phyloP scores from a whole-genome alignment of 2,888 invertebrate species.

The Scaptomyza cyrtandrae region DNA sequence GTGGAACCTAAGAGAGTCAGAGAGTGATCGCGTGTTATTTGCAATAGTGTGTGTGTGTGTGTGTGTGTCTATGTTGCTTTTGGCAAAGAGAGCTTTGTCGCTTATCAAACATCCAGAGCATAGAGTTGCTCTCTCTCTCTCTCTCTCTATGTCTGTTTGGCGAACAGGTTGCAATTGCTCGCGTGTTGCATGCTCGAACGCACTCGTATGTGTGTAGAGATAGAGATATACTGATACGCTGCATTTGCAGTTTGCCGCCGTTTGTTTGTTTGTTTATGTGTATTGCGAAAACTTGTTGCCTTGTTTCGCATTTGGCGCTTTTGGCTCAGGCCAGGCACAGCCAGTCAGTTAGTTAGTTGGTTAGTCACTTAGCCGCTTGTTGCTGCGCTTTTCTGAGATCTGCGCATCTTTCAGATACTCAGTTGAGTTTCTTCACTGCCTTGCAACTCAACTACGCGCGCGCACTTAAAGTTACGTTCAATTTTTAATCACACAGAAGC shows the following conservation, averaged over 20 bases:
- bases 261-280: slow-evolving; percentile 72
- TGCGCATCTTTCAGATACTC: slow-evolving; percentile 78
- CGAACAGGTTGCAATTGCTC: slow-evolving; percentile 58
- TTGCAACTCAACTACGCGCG: slow-evolving; percentile 82
- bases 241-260: slow-evolving; percentile 50
- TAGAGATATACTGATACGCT: slow-evolving; percentile 40
- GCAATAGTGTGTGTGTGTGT: slow-evolving; percentile 11
- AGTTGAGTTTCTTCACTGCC: slow-evolving; percentile 73
- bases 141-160: slow-evolving; percentile 14
- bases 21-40: slow-evolving; percentile 23
- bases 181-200: slow-evolving; percentile 63
- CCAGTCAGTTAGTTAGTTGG: slow-evolving; percentile 18
- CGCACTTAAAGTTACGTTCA: slow-evolving; percentile 54
- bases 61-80: slow-evolving; percentile 14
- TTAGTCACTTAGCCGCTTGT: slow-evolving; percentile 6
- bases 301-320: slow-evolving; percentile 33
- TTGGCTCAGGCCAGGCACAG: slow-evolving; percentile 10
- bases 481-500: slow-evolving; percentile 15
- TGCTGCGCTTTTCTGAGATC: slow-evolving; percentile 56
- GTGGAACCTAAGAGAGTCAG: slow-evolving; percentile 72
- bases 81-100: slow-evolving; percentile 43
- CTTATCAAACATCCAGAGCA: slow-evolving; percentile 10
- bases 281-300: slow-evolving; percentile 70
- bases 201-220: slow-evolving; percentile 15
- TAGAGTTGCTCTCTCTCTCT: slow-evolving; percentile 19